A percentile compares a stretch with the other conserved stretches of the same genome.
Evolutionary conservation across 2,113 vertebrate species (phyloP).

Genomic region (Podocnemis expansa): DNA sequence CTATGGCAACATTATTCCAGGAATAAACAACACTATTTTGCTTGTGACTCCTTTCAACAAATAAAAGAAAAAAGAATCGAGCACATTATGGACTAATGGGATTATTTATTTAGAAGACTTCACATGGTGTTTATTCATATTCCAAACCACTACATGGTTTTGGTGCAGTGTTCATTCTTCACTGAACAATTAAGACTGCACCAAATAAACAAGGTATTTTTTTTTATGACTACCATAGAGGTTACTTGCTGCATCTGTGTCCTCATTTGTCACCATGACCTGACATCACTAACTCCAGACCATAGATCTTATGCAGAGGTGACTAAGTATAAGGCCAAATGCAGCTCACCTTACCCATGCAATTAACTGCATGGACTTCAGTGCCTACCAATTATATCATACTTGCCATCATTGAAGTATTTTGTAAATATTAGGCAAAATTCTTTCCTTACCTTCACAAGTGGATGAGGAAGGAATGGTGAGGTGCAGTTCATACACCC

Average conservation of each 20-base stretch:
- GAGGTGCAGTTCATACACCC: background rate
- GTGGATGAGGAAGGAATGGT: background rate
- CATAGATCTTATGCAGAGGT: background rate
- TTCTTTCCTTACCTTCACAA: background rate
- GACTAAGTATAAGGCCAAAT: background rate
- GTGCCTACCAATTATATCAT: background rate
- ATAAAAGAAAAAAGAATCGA: conserved; percentile 50
- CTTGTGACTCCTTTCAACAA: conserved; percentile 61
- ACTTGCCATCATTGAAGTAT: background rate
- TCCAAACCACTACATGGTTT: conserved; percentile 27
- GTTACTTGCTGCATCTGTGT: background rate
- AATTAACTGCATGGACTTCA: background rate
- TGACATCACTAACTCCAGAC: background rate
- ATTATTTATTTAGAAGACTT: conserved; percentile 69
- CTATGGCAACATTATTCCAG: conserved; percentile 78
- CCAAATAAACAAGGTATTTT: background rate
- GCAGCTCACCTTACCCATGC: background rate
- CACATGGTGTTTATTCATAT: conserved; percentile 34
- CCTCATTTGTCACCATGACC: conserved; percentile 21
- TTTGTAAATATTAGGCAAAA: background rate
- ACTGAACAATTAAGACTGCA: background rate
- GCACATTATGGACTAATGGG: conserved; percentile 64
- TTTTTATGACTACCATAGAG: background rate
- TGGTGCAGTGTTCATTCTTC: conserved; percentile 19
- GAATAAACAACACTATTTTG: conserved; percentile 67